Conservation (phyloP, 2,797 vertebrate genomes). For the Harpagifer antarcticus region DNA sequence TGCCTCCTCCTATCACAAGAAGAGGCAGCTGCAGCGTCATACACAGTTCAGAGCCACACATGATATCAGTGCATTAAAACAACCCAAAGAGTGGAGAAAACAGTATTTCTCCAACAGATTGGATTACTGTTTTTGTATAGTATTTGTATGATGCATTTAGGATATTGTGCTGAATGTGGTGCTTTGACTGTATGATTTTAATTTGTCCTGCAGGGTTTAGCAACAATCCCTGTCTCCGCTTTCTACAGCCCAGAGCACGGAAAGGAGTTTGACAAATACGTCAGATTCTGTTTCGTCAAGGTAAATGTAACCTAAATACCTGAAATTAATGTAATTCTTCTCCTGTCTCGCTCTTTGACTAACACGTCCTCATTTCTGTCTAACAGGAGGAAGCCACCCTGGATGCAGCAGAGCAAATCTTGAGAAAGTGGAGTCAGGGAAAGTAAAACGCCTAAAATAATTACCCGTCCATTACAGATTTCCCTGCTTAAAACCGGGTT, state of each 20-base stretch:
- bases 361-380: background rate
- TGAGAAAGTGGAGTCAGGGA: conserved; percentile 86
- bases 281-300: conserved; percentile 97
- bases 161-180: background rate
- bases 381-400: conserved; percentile 91
- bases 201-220: conserved; percentile 85
- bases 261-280: conserved; percentile 88
- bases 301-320: conserved; percentile 67
- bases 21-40: too few species aligned
- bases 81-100: too few species aligned
- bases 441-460: conserved; percentile 40
- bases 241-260: conserved; percentile 89
- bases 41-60: too few species aligned
- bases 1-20: too few species aligned
- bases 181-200: rapidly evolving
- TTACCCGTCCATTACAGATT: too few species aligned
- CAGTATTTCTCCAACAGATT: too few species aligned
- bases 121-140: too few species aligned
- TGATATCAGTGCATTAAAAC: too few species aligned
- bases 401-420: conserved; percentile 87
- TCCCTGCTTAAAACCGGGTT: too few species aligned
- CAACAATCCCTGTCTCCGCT: conserved; percentile 90
- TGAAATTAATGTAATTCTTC: too few species aligned
- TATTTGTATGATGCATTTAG: too few species aligned
- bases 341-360: background rate